phyloP scores from a whole-genome alignment of 2,113 vertebrate genomes.

The Tachysurus vachellii region DNA sequence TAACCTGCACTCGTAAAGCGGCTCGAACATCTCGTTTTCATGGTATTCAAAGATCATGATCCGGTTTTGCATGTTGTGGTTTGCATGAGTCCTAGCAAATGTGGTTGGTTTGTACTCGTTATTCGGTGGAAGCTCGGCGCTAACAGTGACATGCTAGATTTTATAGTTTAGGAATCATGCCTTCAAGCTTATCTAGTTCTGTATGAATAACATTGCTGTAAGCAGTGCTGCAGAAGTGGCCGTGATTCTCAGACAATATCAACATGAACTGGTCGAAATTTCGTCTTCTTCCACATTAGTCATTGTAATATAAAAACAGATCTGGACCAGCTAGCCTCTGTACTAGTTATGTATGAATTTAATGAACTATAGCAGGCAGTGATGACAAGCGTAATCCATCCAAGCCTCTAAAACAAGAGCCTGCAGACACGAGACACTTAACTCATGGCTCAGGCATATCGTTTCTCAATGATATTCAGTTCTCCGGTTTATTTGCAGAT shows the following conservation, averaged over 20 bases:
- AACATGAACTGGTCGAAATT: constrained; percentile 56
- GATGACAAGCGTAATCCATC: too few relatives aligned
- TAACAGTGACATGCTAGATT: background rate
- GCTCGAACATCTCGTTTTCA: background rate
- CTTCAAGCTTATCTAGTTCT: background rate
- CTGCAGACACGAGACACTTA: constrained; percentile 48
- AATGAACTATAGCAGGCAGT: too few relatives aligned
- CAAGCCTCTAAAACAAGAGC: constrained; percentile 60
- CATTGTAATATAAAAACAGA: too few relatives aligned
- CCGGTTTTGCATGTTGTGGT: constrained; percentile 7
- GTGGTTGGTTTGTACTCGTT: background rate
- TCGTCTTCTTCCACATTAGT: too few relatives aligned
- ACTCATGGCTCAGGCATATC: constrained; percentile 23
- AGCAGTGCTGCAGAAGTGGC: constrained; percentile 67
- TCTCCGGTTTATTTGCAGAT: background rate
- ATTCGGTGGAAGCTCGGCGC: background rate
- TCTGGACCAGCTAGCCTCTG: too few relatives aligned
- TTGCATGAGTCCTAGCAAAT: background rate
- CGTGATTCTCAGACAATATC: constrained; percentile 73
- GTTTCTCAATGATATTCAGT: constrained; percentile 57
- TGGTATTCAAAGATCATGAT: background rate
- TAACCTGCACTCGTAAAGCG: background rate
- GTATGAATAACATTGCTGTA: constrained; percentile 47
- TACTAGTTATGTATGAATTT: too few relatives aligned
- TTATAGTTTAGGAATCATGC: background rate